phyloP scores from a whole-genome alignment of 2,888 invertebrate species.

The Endotricha flammealis region DNA sequence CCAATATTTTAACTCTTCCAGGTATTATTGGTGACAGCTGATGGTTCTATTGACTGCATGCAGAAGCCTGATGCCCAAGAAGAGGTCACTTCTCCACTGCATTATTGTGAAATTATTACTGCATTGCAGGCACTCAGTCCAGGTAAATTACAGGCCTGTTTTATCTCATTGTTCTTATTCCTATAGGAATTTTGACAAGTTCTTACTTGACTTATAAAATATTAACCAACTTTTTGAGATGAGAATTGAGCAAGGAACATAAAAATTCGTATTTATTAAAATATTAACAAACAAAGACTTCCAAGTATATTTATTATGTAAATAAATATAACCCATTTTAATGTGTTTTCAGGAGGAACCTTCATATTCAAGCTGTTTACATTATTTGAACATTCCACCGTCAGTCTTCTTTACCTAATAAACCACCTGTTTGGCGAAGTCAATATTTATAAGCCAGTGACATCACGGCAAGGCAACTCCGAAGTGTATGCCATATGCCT shows the following conservation, averaged over 20 bases:
- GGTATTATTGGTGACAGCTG: conserved; percentile 89
- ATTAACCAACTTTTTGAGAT: no score
- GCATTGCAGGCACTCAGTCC: conserved; percentile 83
- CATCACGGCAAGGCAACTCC: conserved; percentile 97
- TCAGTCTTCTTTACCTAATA: conserved; percentile 88
- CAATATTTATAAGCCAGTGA: conserved; percentile 90
- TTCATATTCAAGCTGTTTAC: conserved; percentile 95
- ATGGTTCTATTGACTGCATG: conserved; percentile 95
- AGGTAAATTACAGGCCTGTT: conserved; percentile 64
- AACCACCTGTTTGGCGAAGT: conserved; percentile 86
- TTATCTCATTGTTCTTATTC: no score
- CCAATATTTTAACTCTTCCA: no score
- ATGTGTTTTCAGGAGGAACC: conserved; percentile 84
- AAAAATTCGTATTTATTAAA: no score
- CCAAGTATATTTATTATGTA: no score
- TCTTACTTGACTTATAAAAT: no score
- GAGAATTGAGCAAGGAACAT: no score
- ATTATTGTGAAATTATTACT: conserved; percentile 89
- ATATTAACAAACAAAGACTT: no score
- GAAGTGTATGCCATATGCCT: conserved; percentile 92
- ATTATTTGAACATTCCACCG: conserved; percentile 88
- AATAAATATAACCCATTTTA: no score
- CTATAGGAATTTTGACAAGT: no score
- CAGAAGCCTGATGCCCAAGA: conserved; percentile 93
- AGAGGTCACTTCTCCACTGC: conserved; percentile 84